phyloP scores from a whole-genome alignment of 2,888 invertebrate genomes.

The Eutolmus rufibarbis region DNA sequence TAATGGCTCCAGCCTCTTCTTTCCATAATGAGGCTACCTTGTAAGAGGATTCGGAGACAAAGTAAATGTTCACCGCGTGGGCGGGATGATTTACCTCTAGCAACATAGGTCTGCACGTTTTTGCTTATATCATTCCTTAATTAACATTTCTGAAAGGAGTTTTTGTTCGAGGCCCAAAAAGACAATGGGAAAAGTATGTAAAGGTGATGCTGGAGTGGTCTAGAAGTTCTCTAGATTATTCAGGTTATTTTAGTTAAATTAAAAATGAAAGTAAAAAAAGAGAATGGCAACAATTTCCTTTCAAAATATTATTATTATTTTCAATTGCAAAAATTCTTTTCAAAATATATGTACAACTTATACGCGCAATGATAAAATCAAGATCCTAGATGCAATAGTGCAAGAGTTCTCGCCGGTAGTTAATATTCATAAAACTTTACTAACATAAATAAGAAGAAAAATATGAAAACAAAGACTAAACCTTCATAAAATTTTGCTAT shows the following conservation, averaged over 20 bases:
- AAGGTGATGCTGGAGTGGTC: background rate
- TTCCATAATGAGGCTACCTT: background rate
- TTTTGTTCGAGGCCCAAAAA: background rate
- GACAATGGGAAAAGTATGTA: slow-evolving; percentile 7
- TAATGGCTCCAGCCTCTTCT: background rate
- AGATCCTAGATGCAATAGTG: background rate
- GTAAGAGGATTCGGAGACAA: background rate
- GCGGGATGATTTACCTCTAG: background rate
- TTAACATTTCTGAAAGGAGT: slow-evolving; percentile 20
- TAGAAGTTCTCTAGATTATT: background rate
- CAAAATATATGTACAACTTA: too few relatives aligned
- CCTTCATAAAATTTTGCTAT: background rate
- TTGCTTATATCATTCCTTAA: background rate
- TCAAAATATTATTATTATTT: too few relatives aligned
- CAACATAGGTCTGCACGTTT: background rate
- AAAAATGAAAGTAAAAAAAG: too few relatives aligned
- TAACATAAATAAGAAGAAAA: background rate
- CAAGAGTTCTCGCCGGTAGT: background rate
- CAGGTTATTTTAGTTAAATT: background rate
- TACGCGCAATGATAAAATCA: background rate
- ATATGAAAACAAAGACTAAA: background rate
- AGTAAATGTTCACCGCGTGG: background rate
- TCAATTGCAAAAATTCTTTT: too few relatives aligned
- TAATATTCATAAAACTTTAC: background rate
- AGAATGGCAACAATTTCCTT: too few relatives aligned